Evolutionary conservation across 1,140 invertebrate genomes (phyloP), one percentile per base, ranked within the genome.

Genomic region (Hermetia illucens): DNA sequence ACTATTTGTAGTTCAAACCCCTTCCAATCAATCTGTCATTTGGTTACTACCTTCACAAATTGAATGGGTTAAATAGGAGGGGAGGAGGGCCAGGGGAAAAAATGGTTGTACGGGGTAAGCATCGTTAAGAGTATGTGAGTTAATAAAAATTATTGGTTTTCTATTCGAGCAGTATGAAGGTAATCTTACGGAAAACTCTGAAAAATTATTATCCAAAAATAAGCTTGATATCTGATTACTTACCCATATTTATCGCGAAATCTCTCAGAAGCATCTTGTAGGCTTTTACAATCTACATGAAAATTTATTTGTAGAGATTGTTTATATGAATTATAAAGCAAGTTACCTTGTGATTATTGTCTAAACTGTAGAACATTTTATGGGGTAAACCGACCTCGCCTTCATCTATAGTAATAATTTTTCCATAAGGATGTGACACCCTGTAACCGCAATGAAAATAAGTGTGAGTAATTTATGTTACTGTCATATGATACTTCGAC

Each of bases 201-300:
- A 6, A 33, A 15, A 10, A 15, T 13, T 13, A 12, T 13, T 13
- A 12, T 8, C 6, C 16, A 33, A 33, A 6, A 33, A 33, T 33
- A 9, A 25, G 24, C 19, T 32, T 2, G 15, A 19, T 34, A 21
- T 34, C n/a, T n/a, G n/a, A n/a, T 8, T 9, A 39, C 45, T 43
- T 38, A 58, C 55, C 55, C 46, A 59, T 52, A 24, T 55, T 59
- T 36, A 59, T 59, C 34, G 56, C 56, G 39, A 60, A 59, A 21
- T 60, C 57, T 3, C 57, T 42, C 8, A 60, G 32, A 3, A 60
- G 36, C 20, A 54, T 21, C 39, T 53, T 55, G 21, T 60, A 60
- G 21, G 48, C 54, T 2, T 45, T 44, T 3, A 59, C 49, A 22
- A 47, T 45, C 46, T 47, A 18, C 2, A 38, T 40, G 13, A 17